phyloP scores from a whole-genome alignment of 2,113 vertebrate genomes.

The Protobothrops flavoviridis region DNA sequence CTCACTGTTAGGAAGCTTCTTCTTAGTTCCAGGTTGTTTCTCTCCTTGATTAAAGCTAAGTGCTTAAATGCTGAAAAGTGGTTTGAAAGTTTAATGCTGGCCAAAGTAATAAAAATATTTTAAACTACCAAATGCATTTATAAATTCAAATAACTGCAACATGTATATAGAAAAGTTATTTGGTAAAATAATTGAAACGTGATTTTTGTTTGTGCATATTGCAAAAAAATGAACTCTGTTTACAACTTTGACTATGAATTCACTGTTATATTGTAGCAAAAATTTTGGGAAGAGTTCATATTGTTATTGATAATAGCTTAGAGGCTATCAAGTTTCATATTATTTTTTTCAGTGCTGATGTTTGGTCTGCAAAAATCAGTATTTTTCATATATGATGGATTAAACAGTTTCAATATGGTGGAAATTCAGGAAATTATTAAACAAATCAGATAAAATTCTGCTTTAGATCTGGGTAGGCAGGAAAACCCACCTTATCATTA shows the following conservation, averaged over 20 bases:
- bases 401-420: slow-evolving; percentile 71
- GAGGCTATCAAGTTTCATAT: slow-evolving; percentile 69
- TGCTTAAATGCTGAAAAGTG: not conserved
- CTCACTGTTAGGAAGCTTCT: not conserved
- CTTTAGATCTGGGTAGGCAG: slow-evolving; percentile 24
- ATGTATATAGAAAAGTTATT: slow-evolving; percentile 67
- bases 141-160: slow-evolving; percentile 56
- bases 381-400: slow-evolving; percentile 69
- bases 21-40: not conserved
- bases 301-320: slow-evolving; percentile 71
- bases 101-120: slow-evolving; percentile 29
- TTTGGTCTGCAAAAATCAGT: slow-evolving; percentile 65
- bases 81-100: not conserved
- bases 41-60: not conserved
- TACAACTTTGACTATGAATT: slow-evolving; percentile 72
- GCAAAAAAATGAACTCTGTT: slow-evolving; percentile 69
- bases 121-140: slow-evolving; percentile 44
- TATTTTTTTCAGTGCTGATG: slow-evolving; percentile 64
- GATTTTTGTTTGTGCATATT: slow-evolving; percentile 77
- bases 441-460: slow-evolving; percentile 57
- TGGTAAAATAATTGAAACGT: slow-evolving; percentile 75
- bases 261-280: slow-evolving; percentile 74
- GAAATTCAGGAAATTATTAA: slow-evolving; percentile 63
- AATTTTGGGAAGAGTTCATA: slow-evolving; percentile 72
- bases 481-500: slow-evolving; percentile 5